Evolutionary conservation across 2,113 vertebrate genomes (phyloP), one percentile per base, ranked within the genome.

Genomic region (Daubentonia madagascariensis): DNA sequence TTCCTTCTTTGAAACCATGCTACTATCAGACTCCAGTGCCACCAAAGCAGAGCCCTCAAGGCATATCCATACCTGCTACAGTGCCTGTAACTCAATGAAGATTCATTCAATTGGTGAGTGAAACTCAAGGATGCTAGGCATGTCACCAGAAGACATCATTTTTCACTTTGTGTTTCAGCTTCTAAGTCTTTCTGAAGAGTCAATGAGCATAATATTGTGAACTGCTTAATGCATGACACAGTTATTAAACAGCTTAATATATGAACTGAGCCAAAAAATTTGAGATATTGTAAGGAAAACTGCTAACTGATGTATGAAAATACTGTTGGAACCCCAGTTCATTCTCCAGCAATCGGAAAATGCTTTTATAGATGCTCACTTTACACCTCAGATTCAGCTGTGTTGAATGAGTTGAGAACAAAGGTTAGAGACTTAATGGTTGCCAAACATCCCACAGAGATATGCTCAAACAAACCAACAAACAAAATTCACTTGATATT

Each of bases 281-380:
- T 54, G 37, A 30, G 35, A 40, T 67, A 75, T 59, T 90, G 91
- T 90, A 91, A 94, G 86, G 73, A 93, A 91, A 89, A 79, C 37
- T 89, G 30, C 59, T 94, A 72, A 92, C 43, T 76, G 25, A 85
- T 37, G 14, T 43, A 32, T 84, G 61, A 96, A 76, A 96, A 61
- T 76, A 83, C 5, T 87, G 30, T 52, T 75, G n/a, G 72, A 85
- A 72, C 40, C 10, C 28, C 22, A 92, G 28, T 30, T 92, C 32
- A 37, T 80, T 88, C 14, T 63, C 67, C 20, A 50, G 63, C 32
- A 73, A 43, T 73, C 9, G 52, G 78, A 70, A 96, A 89, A 65
- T 67, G 20, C 2, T 54, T 85, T 30, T 83, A 48, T 40, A 50
- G 25, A 57, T 80, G 43, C 37, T 43, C 67, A 17, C 32, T 91